Evolutionary conservation across 2,113 vertebrate species (phyloP).

Genomic region (Acrocephalus kingi): DNA sequence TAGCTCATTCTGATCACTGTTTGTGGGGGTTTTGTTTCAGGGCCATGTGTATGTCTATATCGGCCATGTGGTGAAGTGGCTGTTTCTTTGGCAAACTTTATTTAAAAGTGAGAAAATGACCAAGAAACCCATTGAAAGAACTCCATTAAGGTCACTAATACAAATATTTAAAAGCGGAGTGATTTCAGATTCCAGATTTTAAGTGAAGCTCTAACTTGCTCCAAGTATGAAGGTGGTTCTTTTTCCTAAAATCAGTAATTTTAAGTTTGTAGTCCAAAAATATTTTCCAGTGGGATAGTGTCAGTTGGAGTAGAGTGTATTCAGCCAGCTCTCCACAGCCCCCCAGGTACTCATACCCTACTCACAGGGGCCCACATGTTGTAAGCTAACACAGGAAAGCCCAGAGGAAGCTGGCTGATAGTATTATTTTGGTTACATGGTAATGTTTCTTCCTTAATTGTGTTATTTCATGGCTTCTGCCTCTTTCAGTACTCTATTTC

Average conservation of each 20-base stretch:
- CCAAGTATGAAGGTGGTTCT: not conserved
- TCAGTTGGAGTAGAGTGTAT: not conserved
- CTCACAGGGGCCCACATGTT: not conserved
- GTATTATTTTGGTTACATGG: not conserved
- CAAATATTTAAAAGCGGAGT: not conserved
- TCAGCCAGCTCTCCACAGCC: not conserved
- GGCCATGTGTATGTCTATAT: rapidly evolving
- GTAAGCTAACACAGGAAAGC: not conserved
- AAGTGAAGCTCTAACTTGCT: not conserved
- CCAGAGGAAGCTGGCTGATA: not conserved
- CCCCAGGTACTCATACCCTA: not conserved
- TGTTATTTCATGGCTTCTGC: not conserved
- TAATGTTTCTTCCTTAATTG: not conserved
- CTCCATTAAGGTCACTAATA: not conserved
- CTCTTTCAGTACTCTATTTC: not conserved
- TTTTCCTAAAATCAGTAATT: not conserved
- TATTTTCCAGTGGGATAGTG: not conserved
- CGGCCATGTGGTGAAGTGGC: rapidly evolving
- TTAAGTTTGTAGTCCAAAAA: not conserved
- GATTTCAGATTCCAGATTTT: not conserved
- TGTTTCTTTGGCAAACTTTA: not conserved
- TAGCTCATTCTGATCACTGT: not conserved
- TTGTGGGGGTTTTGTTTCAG: not conserved
- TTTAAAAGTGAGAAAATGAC: not conserved
- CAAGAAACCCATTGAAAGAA: not conserved